Base-by-base conservation (phyloP, 2,888 invertebrate species). In the Acanthosoma haemorrhoidale region DNA sequence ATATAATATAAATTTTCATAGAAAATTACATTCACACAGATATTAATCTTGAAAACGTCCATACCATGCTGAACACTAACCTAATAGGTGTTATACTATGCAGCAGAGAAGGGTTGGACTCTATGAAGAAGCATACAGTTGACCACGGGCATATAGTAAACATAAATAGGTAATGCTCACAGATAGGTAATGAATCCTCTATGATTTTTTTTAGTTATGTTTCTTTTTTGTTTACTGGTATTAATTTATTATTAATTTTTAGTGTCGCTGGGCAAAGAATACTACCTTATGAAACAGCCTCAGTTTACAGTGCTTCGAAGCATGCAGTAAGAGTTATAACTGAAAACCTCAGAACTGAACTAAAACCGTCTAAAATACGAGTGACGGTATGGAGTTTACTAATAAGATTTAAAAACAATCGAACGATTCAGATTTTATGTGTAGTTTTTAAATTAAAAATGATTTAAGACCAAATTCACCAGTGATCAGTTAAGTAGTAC, bases 201-300 rank as follows among this genome's bases (percentile, higher is more conserved):
- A 36, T 11, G n/a, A 9, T 11, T 36, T 11, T 36, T 11, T 36
- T 11, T 36, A 51, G 15, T 51, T 13, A 15, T 51, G 15, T 51
- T 13, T 51, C 8, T 51, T 13, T 51, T 13, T 15, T 51, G 15
- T 51, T 15, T 13, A 13, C 8, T 36, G n/a, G n/a, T 36, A 11
- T 9, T 51, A 31, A 61, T 15, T n/a, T n/a, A n/a, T n/a, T n/a
- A n/a, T n/a, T n/a, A n/a, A n/a, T n/a, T n/a, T n/a, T n/a, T 39
- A 84, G 84, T 69, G 78, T 82, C 68, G 77, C 81, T 73, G 82
- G 82, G 3, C 82, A 83, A 73, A 79, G 78, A 4, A 78, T 82
- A 73, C 79, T 77, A 75, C 64, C 76, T 77, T 15, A 4, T 21
- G 29, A 32, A 1, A 8, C 79, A 78, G n/a, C 41, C 34, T 34